Evolutionary conservation across 1,140 invertebrate genomes (phyloP).

Genomic region (Rhynchophorus ferrugineus): DNA sequence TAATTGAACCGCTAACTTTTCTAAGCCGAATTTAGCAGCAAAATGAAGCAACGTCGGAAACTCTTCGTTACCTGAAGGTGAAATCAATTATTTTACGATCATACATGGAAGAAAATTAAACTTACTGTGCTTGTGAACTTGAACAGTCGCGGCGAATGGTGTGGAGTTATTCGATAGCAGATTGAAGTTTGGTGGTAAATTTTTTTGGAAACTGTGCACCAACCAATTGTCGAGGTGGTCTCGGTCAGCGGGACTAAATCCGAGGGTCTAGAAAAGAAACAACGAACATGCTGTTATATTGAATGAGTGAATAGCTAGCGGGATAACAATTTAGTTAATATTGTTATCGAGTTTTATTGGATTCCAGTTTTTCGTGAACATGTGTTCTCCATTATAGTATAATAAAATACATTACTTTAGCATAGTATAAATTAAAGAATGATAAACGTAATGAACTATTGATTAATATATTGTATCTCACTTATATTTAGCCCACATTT

Average conservation of each 20-base stretch:
- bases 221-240: slow-evolving; percentile 76
- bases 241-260: slow-evolving; percentile 64
- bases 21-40: slow-evolving; percentile 75
- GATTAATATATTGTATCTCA: too few relatives aligned
- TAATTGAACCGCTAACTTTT: slow-evolving; percentile 71
- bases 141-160: slow-evolving; percentile 37
- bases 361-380: too few relatives aligned
- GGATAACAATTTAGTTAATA: too few relatives aligned
- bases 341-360: too few relatives aligned
- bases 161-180: slow-evolving; percentile 51
- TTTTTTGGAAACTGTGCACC: slow-evolving; percentile 70
- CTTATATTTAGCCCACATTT: too few relatives aligned
- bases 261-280: slow-evolving; percentile 56
- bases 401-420: too few relatives aligned
- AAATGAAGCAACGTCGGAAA: slow-evolving; percentile 84
- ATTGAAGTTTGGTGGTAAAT: slow-evolving; percentile 72
- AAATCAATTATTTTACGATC: neutral
- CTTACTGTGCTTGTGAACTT: slow-evolving; percentile 38
- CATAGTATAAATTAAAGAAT: too few relatives aligned
- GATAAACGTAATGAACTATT: too few relatives aligned
- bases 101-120: neutral
- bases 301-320: too few relatives aligned
- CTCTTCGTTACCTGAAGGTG: slow-evolving; percentile 60
- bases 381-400: too few relatives aligned
- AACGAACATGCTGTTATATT: too few relatives aligned